Evolutionary conservation across 2,888 invertebrate species (phyloP), one percentile per base, ranked within the genome.

Genomic region (Drosophila atroscutellata): DNA sequence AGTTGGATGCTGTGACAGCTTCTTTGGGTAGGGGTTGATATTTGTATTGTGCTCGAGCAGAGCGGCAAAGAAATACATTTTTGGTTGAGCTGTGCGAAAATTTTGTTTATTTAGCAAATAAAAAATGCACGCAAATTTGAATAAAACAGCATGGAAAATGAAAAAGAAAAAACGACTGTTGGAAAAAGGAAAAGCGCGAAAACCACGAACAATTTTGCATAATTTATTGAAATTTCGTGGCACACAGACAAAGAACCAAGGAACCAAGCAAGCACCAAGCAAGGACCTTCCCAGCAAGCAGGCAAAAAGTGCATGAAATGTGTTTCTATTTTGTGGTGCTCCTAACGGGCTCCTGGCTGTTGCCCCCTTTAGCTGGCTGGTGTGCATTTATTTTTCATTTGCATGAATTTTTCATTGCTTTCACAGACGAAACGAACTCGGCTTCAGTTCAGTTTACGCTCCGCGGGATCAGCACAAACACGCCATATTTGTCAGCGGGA

Each of bases 321-420:
- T 86, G 87, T 86, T 90, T 86, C 81, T 89, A 89, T 86, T 86
- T 89, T 81, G 66, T 66, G 70, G 65, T 50, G 59, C 67, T 49
- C 45, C 49, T 55, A 55, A 59, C 55, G 51, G 54, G 64, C 62
- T 56, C 47, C 55, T 63, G 60, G 52, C 47, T 61, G 49, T 56
- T 51, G 60, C 26, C 36, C 24, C 52, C 90, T 83, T 75, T 81
- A 72, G 83, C 77, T 89, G 83, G 89, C 77, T 89, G 83, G 86
- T 86, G 90, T 87, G 90, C 92, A 92, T 91, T 91, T 90, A 90
- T 90, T 90, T 91, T 91, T 91, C 91, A 91, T 92, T 92, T 91
- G 83, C 88, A 92, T 91, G 85, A 83, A 92, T 90, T 90, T 91
- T 91, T 91, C 88, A 91, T 92, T 89, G 80, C 86, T 83, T 89